Evolutionary conservation across 1,140 invertebrate genomes (phyloP).

Genomic region (Diprion similis): DNA sequence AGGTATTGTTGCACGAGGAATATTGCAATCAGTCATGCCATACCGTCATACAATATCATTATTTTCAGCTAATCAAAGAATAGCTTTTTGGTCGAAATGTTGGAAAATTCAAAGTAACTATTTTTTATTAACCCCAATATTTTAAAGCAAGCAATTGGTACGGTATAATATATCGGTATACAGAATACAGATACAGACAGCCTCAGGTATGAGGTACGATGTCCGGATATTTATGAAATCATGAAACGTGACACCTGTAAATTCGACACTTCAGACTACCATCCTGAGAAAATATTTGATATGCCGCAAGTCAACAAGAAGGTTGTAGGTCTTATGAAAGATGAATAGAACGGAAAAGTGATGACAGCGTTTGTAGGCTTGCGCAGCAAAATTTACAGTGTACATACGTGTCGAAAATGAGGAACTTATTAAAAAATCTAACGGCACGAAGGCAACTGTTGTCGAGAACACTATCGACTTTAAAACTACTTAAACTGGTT

Average conservation of each 20-base stretch:
- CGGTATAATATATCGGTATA: too few species aligned
- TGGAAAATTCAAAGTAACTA: too few species aligned
- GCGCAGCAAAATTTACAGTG: conserved; percentile 55
- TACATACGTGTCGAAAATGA: conserved; percentile 34
- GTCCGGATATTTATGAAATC: conserved; percentile 29
- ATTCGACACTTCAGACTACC: conserved; percentile 34
- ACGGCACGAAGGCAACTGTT: conserved; percentile 25
- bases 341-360: conserved; percentile 37
- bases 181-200: conserved; percentile 49
- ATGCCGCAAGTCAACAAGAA: conserved; percentile 56
- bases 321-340: conserved; percentile 57
- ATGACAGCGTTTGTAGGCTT: conserved; percentile 41
- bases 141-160: too few species aligned
- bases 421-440: conserved; percentile 26
- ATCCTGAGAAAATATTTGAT: neutral
- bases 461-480: conserved; percentile 20
- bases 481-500: conserved; percentile 12
- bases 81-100: too few species aligned
- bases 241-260: conserved; percentile 17
- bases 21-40: too few species aligned
- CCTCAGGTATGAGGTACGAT: conserved; percentile 21
- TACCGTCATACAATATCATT: too few species aligned
- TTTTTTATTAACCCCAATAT: too few species aligned
- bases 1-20: too few species aligned
- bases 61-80: too few species aligned